phyloP scores from a whole-genome alignment of 2,888 invertebrate species.

The Sarcophaga carnaria region DNA sequence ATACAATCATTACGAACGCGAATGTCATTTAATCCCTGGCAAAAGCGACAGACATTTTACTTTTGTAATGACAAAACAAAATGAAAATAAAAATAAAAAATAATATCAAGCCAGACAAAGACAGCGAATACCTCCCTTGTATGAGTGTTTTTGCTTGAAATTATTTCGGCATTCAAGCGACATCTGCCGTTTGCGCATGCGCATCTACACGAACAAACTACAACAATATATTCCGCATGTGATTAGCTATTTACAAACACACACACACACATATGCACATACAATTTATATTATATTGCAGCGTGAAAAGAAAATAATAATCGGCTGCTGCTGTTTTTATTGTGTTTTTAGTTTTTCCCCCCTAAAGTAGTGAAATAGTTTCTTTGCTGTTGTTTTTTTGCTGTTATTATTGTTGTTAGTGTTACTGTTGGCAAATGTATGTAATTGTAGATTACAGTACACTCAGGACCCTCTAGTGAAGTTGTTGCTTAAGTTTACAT shows the following conservation, averaged over 20 bases:
- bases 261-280: neutral
- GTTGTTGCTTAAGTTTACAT: neutral
- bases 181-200: slow-evolving; percentile 66
- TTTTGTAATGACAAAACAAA: neutral
- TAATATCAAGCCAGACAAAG: neutral
- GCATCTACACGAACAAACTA: slow-evolving; percentile 43
- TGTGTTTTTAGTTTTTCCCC: slow-evolving; percentile 44
- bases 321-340: slow-evolving; percentile 8
- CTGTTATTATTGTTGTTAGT: slow-evolving; percentile 27
- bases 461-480: slow-evolving; percentile 24
- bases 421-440: slow-evolving; percentile 20
- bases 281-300: neutral
- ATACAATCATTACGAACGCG: neutral
- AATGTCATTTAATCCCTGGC: slow-evolving; percentile 5
- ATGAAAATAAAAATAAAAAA: neutral
- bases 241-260: slow-evolving; percentile 20
- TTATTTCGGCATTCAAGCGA: slow-evolving; percentile 36
- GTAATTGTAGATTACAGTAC: slow-evolving; percentile 57
- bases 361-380: slow-evolving; percentile 25
- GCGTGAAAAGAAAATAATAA: neutral
- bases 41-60: neutral
- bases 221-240: slow-evolving; percentile 29
- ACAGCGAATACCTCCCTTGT: neutral
- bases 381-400: neutral
- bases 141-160: slow-evolving; percentile 26